These are phyloP conservation scores for Petrocephalus zakoni DNA, from an alignment of 2,113 vertebrate genomes.

Conservation along the genomic window DNA sequence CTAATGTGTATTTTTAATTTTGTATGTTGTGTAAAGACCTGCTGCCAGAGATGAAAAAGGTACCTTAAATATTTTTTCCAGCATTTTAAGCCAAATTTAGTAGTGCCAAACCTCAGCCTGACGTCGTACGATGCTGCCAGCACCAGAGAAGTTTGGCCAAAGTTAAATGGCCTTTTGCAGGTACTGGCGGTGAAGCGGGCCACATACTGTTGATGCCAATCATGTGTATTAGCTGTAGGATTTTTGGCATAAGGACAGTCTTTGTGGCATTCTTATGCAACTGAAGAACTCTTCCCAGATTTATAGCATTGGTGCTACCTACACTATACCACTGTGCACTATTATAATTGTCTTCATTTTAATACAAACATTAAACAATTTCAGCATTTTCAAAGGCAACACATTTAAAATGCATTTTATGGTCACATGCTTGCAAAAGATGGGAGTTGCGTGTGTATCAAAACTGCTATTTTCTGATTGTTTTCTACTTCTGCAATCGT, in stretches of 20 bases:
- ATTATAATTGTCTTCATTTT: neutral
- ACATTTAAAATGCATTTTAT: constrained; percentile 28
- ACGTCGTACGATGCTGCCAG: neutral
- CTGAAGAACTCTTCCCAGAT: neutral
- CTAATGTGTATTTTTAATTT: neutral
- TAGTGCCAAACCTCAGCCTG: neutral
- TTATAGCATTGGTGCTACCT: neutral
- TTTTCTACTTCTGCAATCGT: neutral
- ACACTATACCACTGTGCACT: no score
- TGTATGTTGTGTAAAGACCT: neutral
- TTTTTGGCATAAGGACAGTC: neutral
- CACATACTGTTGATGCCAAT: neutral
- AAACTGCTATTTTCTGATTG: neutral
- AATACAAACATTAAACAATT: constrained; percentile 19
- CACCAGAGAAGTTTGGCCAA: neutral
- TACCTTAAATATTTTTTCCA: neutral
- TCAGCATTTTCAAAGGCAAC: constrained; percentile 31
- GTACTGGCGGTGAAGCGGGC: neutral
- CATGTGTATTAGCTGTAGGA: neutral
- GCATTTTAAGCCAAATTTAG: neutral
- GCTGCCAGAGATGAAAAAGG: neutral
- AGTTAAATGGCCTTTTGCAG: neutral
- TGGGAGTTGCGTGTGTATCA: constrained; percentile 2
- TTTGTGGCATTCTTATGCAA: neutral
- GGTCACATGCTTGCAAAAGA: constrained; percentile 25